phyloP scores from a whole-genome alignment of 1,140 invertebrate genomes.

The Asobara japonica region DNA sequence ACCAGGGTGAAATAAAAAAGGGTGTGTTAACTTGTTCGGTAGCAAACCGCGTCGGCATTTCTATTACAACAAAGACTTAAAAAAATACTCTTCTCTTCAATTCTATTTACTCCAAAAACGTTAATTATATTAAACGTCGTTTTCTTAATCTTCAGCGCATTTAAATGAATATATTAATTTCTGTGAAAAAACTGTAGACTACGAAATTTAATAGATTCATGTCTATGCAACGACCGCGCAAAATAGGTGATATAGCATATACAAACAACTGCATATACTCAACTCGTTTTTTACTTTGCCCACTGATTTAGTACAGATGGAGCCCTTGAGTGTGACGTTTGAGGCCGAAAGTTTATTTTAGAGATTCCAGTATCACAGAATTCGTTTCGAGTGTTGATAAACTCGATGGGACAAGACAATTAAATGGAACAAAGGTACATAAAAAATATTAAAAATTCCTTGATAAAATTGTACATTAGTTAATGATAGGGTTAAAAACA shows the following conservation, averaged over 20 bases:
- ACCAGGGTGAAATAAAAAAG: background rate
- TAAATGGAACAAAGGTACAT: background rate
- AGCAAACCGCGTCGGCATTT: no score
- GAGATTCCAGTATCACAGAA: slow-evolving; percentile 53
- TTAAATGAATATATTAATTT: no score
- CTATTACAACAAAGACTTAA: no score
- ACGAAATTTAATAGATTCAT: no score
- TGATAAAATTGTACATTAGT: background rate
- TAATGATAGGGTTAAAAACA: background rate
- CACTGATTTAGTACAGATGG: background rate
- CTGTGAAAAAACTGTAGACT: no score
- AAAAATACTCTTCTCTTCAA: no score
- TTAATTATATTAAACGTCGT: no score
- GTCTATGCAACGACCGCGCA: no score
- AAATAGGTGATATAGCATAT: no score
- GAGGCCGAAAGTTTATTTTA: slow-evolving; percentile 36
- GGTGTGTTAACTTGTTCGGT: background rate
- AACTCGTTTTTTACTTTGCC: background rate
- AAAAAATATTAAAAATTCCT: background rate
- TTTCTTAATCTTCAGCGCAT: no score
- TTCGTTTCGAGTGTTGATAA: slow-evolving; percentile 38
- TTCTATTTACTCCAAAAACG: no score
- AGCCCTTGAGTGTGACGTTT: slow-evolving; percentile 7
- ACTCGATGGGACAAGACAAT: background rate
- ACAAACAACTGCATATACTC: no score